These are phyloP conservation scores for Ctena decussata DNA, from an alignment of 2,888 invertebrate species.

Conservation along the genomic window DNA sequence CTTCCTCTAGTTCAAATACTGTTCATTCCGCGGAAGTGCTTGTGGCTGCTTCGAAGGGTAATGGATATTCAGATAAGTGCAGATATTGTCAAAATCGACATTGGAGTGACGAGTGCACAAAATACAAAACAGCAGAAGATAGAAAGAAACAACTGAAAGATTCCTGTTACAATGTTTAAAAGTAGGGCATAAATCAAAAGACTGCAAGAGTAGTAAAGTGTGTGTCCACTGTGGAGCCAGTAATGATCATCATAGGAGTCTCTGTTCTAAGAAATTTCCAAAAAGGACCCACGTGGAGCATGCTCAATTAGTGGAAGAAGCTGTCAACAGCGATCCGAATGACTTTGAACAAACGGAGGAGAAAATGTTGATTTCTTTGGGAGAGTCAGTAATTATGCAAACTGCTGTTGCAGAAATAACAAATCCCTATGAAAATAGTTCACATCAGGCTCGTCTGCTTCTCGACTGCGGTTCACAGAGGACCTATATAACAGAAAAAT, in stretches of 20 bases:
- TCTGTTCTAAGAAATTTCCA: constrained; percentile 29
- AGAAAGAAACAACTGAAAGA: constrained; percentile 26
- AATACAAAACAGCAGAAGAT: constrained; percentile 22
- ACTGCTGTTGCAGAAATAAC: too few species aligned
- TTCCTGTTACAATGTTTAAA: constrained; percentile 34
- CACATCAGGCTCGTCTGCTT: too few species aligned
- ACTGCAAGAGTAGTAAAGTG: constrained; percentile 18
- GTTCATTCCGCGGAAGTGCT: neutral
- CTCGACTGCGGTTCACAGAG: too few species aligned
- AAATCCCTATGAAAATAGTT: too few species aligned
- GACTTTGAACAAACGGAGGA: too few species aligned
- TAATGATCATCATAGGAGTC: constrained; percentile 35
- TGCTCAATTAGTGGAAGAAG: too few species aligned
- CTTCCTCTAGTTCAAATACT: neutral
- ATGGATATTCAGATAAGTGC: constrained; percentile 5
- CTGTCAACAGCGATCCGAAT: too few species aligned
- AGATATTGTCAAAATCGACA: constrained; percentile 12
- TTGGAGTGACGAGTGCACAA: constrained; percentile 30
- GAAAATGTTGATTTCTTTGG: too few species aligned
- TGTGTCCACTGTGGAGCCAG: constrained; percentile 34
- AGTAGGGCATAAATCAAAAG: constrained; percentile 18
- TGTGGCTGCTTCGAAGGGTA: neutral
- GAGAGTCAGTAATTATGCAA: too few species aligned
- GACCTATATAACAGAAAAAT: too few species aligned
- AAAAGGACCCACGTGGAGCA: too few species aligned